Conservation (phyloP, 2,888 invertebrate species). For the Malacosoma neustria region DNA sequence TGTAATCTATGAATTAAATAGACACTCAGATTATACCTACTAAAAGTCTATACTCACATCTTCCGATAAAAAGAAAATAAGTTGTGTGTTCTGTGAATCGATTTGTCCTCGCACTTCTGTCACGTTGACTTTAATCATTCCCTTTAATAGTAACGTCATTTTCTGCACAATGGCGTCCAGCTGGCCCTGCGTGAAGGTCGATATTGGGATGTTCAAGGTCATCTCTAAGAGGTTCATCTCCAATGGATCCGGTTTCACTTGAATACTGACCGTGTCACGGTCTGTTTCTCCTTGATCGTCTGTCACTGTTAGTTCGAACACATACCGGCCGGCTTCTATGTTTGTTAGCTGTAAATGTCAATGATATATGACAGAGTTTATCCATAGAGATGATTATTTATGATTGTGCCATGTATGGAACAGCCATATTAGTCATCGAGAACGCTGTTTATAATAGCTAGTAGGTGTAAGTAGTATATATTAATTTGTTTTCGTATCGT, state of each 20-base stretch:
- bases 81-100: slow-evolving; percentile 76
- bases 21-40: neutral
- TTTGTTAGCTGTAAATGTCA: slow-evolving; percentile 86
- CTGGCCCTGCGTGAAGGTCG: slow-evolving; percentile 71
- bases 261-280: slow-evolving; percentile 87
- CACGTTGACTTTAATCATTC: slow-evolving; percentile 79
- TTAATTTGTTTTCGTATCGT: no score
- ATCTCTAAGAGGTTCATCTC: slow-evolving; percentile 86
- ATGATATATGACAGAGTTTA: no score
- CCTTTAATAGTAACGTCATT: slow-evolving; percentile 84
- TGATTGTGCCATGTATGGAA: no score
- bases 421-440: no score
- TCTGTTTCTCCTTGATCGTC: slow-evolving; percentile 92
- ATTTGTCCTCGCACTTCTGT: slow-evolving; percentile 74
- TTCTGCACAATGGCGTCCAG: slow-evolving; percentile 86
- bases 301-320: slow-evolving; percentile 90
- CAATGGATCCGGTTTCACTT: slow-evolving; percentile 86
- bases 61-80: slow-evolving; percentile 81
- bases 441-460: no score
- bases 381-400: no score
- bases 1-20: no score
- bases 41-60: slow-evolving; percentile 43
- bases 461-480: no score
- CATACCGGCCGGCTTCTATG: slow-evolving; percentile 89
- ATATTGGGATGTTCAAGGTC: slow-evolving; percentile 83